These are phyloP conservation scores for Macheiramphus alcinus DNA, from an alignment of 2,113 vertebrate species.

Conservation along the genomic window DNA sequence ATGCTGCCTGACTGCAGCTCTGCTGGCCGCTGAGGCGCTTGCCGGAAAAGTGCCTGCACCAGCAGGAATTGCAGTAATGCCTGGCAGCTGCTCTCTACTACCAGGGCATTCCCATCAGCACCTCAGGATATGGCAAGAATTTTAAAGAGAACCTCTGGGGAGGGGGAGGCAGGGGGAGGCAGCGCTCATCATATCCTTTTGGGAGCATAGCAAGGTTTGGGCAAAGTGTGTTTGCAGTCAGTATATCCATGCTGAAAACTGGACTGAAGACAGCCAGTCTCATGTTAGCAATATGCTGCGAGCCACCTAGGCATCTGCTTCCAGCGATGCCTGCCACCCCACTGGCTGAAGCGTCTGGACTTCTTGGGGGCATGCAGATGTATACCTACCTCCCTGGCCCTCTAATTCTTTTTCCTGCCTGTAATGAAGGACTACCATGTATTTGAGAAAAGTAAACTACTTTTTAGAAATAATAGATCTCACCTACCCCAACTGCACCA, in stretches of 20 bases:
- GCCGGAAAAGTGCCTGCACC: not conserved
- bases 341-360: not conserved
- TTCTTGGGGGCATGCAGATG: not conserved
- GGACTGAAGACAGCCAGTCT: not conserved
- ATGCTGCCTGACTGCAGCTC: not conserved
- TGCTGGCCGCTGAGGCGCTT: fast-evolving
- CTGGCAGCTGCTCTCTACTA: not conserved
- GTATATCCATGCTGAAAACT: not conserved
- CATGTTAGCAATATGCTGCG: fast-evolving
- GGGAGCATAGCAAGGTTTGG: not conserved
- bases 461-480: not conserved
- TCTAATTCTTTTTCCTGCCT: not conserved
- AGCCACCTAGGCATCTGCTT: not conserved
- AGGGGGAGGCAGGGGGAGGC: too few relatives aligned
- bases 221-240: not conserved
- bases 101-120: fast-evolving
- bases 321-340: not conserved
- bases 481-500: not conserved
- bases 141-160: not conserved
- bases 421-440: not conserved
- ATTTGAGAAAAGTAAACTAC: not conserved
- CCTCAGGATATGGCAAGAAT: fast-evolving
- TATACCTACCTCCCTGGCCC: too few relatives aligned
- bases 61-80: not conserved
- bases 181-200: fast-evolving